Evolutionary conservation across 2,113 vertebrate species (phyloP).

Genomic region (Macrotis lagotis): DNA sequence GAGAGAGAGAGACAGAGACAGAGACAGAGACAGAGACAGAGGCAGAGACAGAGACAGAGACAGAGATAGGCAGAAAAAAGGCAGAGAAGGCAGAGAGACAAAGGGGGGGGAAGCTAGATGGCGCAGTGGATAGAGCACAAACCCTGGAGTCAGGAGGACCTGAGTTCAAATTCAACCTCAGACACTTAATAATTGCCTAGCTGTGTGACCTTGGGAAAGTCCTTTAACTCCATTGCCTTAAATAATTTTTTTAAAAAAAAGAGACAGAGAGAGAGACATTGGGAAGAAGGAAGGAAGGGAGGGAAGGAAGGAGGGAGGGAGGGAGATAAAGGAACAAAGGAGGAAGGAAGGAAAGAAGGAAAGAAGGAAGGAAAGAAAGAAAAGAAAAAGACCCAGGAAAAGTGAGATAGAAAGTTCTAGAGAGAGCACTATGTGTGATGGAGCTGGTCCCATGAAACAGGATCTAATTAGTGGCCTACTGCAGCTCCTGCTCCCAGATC

Average conservation of each 20-base stretch:
- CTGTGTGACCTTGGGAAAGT: too few species aligned
- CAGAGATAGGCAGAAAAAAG: too few species aligned
- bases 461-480: not conserved
- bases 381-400: not conserved
- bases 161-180: too few species aligned
- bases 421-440: not conserved
- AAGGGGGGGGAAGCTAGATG: too few species aligned
- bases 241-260: too few species aligned
- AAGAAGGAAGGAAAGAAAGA: too few species aligned
- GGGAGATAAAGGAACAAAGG: rapidly evolving
- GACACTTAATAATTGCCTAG: too few species aligned
- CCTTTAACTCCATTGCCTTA: too few species aligned
- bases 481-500: not conserved
- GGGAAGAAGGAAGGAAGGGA: rapidly evolving
- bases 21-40: not conserved
- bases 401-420: not conserved
- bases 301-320: rapidly evolving
- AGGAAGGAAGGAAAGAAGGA: rapidly evolving
- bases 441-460: not conserved
- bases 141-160: too few species aligned
- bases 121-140: too few species aligned
- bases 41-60: too few species aligned
- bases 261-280: not conserved
- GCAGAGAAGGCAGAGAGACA: too few species aligned
- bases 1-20: rapidly evolving